Evolutionary conservation across 1,140 invertebrate species (phyloP).

Genomic region (Dreissena polymorpha): DNA sequence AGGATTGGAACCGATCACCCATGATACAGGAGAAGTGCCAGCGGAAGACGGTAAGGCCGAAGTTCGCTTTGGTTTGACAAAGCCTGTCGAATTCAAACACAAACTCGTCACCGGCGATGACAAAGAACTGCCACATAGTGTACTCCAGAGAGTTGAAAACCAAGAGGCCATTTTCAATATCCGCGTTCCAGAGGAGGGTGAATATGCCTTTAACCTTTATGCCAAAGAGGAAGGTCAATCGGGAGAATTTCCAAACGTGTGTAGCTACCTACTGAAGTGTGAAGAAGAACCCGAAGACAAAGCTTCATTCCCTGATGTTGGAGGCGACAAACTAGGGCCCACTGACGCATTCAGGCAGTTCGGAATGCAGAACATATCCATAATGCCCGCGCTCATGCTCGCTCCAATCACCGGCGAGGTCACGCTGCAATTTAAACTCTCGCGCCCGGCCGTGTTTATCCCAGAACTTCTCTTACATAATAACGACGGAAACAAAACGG

Average conservation of each 20-base stretch:
- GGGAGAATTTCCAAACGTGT: conserved; percentile 62
- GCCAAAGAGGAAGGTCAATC: conserved; percentile 61
- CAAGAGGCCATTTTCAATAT: conserved; percentile 62
- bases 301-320: conserved; percentile 61
- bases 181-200: conserved; percentile 61
- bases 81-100: conserved; percentile 66
- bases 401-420: conserved; percentile 62
- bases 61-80: conserved; percentile 61
- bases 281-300: conserved; percentile 65
- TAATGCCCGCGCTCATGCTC: conserved; percentile 52
- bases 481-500: conserved; percentile 37
- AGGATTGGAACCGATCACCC: conserved; percentile 63
- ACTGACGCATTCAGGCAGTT: conserved; percentile 55
- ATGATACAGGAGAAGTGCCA: conserved; percentile 63
- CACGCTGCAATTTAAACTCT: conserved; percentile 58
- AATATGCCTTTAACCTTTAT: conserved; percentile 65
- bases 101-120: conserved; percentile 63
- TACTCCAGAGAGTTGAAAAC: conserved; percentile 62
- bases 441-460: conserved; percentile 43
- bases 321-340: conserved; percentile 57
- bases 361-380: conserved; percentile 60
- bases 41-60: conserved; percentile 66
- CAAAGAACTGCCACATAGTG: conserved; percentile 54
- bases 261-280: conserved; percentile 64
- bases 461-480: conserved; percentile 50